These are phyloP conservation scores for Charanyca ferruginea DNA, from an alignment of 2,888 invertebrate genomes.

Conservation along the genomic window DNA sequence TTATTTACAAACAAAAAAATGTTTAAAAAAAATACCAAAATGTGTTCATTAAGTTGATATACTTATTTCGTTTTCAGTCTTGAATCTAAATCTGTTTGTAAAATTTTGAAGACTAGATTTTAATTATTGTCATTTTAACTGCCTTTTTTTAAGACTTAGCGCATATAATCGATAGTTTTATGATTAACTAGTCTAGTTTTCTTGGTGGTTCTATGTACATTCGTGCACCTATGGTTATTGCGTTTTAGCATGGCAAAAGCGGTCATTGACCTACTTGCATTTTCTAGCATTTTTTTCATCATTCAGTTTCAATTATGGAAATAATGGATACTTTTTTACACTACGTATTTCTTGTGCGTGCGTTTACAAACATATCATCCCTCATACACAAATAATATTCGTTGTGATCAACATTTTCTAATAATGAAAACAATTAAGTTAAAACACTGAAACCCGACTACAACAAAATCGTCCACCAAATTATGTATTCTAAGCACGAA, in stretches of 20 bases:
- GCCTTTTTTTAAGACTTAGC: constrained; percentile 55
- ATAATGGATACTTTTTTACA: too few relatives aligned
- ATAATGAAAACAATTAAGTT: too few relatives aligned
- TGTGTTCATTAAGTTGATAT: constrained; percentile 58
- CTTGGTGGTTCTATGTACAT: background rate
- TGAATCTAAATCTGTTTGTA: constrained; percentile 61
- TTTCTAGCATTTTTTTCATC: too few relatives aligned
- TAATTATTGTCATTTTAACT: constrained; percentile 60
- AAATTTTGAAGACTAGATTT: constrained; percentile 66
- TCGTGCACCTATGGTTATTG: background rate
- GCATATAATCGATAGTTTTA: constrained; percentile 61
- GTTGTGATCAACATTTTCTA: too few relatives aligned
- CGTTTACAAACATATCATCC: too few relatives aligned
- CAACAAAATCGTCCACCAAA: too few relatives aligned
- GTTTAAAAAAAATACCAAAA: constrained; percentile 58
- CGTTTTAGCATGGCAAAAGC: background rate
- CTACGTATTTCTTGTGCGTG: too few relatives aligned
- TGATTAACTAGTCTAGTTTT: background rate
- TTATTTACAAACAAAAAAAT: constrained; percentile 62
- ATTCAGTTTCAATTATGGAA: too few relatives aligned
- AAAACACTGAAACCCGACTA: too few relatives aligned
- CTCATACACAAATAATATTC: too few relatives aligned
- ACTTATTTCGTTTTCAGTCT: constrained; percentile 67
- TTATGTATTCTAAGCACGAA: too few relatives aligned
- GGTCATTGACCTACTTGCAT: background rate